Percentiles rank a stretch among this genome's conserved stretches.
Conservation (phyloP, 2,113 vertebrate genomes). For the Oxyura jamaicensis region DNA sequence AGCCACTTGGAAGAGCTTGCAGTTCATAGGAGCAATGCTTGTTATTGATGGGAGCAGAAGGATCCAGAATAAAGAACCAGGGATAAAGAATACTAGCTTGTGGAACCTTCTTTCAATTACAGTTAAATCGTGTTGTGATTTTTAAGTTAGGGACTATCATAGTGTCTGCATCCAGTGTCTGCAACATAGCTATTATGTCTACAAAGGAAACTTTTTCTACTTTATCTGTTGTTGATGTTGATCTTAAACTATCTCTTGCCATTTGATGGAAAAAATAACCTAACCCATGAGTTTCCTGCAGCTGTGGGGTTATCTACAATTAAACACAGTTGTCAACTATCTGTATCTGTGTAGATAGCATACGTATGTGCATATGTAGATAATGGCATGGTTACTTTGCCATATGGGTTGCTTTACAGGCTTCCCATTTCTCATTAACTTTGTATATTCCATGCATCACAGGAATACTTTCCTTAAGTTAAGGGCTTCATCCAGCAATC, state of each 20-base stretch:
- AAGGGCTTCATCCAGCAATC: not conserved
- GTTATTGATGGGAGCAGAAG: not conserved
- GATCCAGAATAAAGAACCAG: not conserved
- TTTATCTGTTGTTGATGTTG: not conserved
- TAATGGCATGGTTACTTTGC: not conserved
- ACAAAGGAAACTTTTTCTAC: not conserved
- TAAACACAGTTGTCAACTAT: not conserved
- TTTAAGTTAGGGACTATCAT: not conserved
- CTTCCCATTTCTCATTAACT: not conserved
- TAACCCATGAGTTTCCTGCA: not conserved
- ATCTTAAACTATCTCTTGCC: not conserved
- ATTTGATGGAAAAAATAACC: not conserved
- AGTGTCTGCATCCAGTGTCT: not conserved
- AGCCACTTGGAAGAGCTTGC: not conserved
- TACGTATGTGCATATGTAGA: not conserved
- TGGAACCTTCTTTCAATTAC: not conserved
- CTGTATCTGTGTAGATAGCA: not conserved
- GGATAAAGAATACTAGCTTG: not conserved
- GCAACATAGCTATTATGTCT: not conserved
- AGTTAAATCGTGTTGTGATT: not conserved
- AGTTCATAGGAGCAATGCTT: not conserved
- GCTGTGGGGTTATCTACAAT: not conserved
- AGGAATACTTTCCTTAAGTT: not conserved
- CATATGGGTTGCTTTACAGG: not conserved
- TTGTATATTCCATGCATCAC: not conserved